These are phyloP conservation scores for Siderastrea siderea DNA, from an alignment of 92 coral and sea anemone genomes.

Conservation along the genomic window DNA sequence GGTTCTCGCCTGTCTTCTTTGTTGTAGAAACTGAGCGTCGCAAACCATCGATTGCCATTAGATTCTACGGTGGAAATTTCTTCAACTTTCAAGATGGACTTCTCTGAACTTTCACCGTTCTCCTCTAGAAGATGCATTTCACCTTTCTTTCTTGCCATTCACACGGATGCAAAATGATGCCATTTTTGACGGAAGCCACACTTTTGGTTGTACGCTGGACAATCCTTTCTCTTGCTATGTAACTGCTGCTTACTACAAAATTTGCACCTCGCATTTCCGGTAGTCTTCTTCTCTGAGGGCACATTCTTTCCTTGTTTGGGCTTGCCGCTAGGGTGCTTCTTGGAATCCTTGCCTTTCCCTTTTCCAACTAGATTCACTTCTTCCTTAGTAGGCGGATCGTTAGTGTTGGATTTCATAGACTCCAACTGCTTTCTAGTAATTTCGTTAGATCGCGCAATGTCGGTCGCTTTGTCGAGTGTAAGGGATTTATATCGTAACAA, in stretches of 20 bases:
- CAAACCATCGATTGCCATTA: constrained; percentile 47
- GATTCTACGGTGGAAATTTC: constrained; percentile 48
- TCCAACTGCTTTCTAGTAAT: neutral
- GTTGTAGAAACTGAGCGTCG: constrained; percentile 40
- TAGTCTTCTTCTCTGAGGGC: neutral
- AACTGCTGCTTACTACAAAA: constrained; percentile 13
- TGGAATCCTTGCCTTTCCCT: constrained; percentile 3
- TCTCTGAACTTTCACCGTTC: constrained; percentile 3
- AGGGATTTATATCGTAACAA: constrained; percentile 4
- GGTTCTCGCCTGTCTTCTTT: neutral
- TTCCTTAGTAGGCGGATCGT: neutral
- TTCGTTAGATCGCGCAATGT: neutral
- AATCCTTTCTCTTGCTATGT: constrained; percentile 31
- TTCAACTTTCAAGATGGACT: constrained; percentile 48
- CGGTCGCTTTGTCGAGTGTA: neutral
- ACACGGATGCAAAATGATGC: constrained; percentile 49
- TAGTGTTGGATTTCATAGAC: neutral
- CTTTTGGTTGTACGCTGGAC: constrained; percentile 22
- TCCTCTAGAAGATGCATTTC: neutral
- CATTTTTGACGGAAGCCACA: constrained; percentile 50
- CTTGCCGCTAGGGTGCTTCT: constrained; percentile 10
- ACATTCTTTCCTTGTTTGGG: constrained; percentile 1
- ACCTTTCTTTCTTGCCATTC: constrained; percentile 21
- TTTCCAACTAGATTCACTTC: neutral
- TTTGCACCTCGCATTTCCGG: constrained; percentile 15